Evolutionary conservation across 2,113 vertebrate genomes (phyloP), one percentile per base, ranked within the genome.

Genomic region (Himantopus leucocephalus): DNA sequence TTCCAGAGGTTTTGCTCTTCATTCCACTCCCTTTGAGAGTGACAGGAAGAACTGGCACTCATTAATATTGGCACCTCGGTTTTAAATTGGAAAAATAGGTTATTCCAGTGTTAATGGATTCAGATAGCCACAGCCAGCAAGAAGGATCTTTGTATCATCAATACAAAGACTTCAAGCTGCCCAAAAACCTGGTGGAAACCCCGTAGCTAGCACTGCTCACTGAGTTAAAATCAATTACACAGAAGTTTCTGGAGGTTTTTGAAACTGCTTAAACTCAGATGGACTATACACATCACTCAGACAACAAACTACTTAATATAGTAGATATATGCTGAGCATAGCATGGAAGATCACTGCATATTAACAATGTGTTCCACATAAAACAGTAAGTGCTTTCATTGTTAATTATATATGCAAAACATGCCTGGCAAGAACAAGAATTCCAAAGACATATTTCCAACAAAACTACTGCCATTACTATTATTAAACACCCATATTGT

Each of bases 321-420:
- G 26, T 5, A 45, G 24, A 29, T 6, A 52, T 21, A 23, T 39
- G 59, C 14, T 12, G 55, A 87, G 35, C 64, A 81, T 1, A 71
- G 56, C 52, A 62, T 2, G 14, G 32, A 80, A 35, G 10, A 81
- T 29, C 59, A 60, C 21, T 48, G 70, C 50, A 55, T 21, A 66
- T 35, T 47, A 72, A 67, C 37, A 78, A 39, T 0, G 4, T 26
- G n/a, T 26, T 45, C 56, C 47, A 78, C 0, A 0, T 29, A 71
- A 74, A 87, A 30, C 2, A 63, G 8, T 12, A 73, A 85, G 27
- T 41, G 29, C 22, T 83, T 64, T 59, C 14, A n/a, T 75, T 71
- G 45, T 50, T 85, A 47, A 47, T 77, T 70, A 48, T 3, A 63
- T 19, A 35, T 17, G 32, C n/a, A 71, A 62, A 89, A 71, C 41